Conservation (phyloP, 2,113 vertebrate species). For the Strix aluco region DNA sequence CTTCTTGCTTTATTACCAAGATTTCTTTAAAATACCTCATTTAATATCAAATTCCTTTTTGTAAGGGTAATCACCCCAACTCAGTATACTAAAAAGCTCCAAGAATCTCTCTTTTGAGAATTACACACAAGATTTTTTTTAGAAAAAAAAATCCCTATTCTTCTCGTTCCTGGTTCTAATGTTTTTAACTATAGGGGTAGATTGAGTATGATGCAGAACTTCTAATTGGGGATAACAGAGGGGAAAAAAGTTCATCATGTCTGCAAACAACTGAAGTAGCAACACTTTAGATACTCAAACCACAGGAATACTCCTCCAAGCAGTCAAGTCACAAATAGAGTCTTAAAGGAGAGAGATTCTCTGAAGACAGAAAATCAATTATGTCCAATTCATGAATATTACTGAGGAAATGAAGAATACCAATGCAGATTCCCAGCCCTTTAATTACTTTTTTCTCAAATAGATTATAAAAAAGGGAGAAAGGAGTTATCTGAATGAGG, state of each 20-base stretch:
- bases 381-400: conserved; percentile 46
- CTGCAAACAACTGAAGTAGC: background rate
- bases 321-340: background rate
- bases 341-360: conserved; percentile 26
- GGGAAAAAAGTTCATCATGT: background rate
- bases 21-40: background rate
- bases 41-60: background rate
- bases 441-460: conserved; percentile 66
- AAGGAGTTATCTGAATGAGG: conserved; percentile 12
- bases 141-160: rapidly evolving
- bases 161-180: background rate
- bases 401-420: conserved; percentile 54
- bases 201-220: background rate
- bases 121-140: background rate
- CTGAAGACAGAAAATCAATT: conserved; percentile 63
- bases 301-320: background rate
- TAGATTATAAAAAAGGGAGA: conserved; percentile 38
- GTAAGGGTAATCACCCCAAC: background rate
- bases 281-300: background rate
- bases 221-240: background rate
- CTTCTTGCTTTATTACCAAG: background rate
- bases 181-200: background rate
- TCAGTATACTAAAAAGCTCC: background rate
- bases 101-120: background rate
- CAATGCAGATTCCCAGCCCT: conserved; percentile 56